Base-by-base conservation (phyloP, 2,888 invertebrate genomes). In the Drosophila borborema region DNA sequence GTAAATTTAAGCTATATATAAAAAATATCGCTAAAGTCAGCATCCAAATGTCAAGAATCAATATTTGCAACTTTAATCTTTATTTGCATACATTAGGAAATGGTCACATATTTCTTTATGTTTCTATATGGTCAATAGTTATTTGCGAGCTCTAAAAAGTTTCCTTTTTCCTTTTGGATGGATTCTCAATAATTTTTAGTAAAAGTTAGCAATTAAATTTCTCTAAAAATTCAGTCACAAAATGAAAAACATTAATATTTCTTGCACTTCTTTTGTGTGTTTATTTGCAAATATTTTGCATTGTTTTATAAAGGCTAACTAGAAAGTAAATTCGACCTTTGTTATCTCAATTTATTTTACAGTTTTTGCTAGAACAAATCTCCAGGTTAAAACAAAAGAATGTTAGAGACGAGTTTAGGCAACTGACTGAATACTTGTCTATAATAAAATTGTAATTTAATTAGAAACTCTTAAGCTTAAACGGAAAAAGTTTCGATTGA, bases 201-300 rank as follows among this genome's bases (percentile, higher is more conserved):
- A 48, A 28, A 28, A 48, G 8, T 6, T 6, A 1, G 14, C 14
- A 48, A 28, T 48, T 16, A 9, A 48, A 48, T 9, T 1, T 14
- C 20, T 14, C 10, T 14, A 4, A 8, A 48, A 28, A 28, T 48
- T 14, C 46, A 9, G 16, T n/a, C 18, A 18, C 3, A 3, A 3
- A 12, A 10, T 2, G 2, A 43, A 20, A 34, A 9, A 16, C 7
- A 28, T 3, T 12, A 36, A 36, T 59, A 23, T 59, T 58, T 46
- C 3, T 16, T 14, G 16, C 8, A 20, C 9, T 36, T 36, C 20
- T 34, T 8, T 36, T 51, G 6, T 36, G 18, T 36, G 20, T 36
- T 51, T 18, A 51, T 18, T 34, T 51, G 6, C 18, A 51, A 18
- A 51, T 51, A 34, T 51, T 51, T 51, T 20, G 14, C 20, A 54